Base-by-base conservation (phyloP, 2,888 invertebrate genomes). In the Epinotia demarniana region DNA sequence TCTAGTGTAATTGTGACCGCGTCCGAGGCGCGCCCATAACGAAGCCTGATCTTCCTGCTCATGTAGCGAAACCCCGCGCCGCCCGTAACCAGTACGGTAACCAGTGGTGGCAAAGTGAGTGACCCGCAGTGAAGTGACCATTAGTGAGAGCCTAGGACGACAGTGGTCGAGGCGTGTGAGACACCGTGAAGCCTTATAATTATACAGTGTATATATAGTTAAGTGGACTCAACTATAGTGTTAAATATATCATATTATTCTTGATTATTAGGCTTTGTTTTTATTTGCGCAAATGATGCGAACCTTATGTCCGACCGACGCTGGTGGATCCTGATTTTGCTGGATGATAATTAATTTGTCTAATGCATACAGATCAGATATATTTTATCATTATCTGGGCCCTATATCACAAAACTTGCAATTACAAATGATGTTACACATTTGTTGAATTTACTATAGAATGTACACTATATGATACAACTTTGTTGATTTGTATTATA, bases 121-220 rank as follows among this genome's bases (percentile, higher is more conserved):
- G 49, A 49, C 49, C 46, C 13, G 8, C 43, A 46, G 27, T 60
- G 27, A 19, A 16, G 60, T 33, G 27, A 39, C 18, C 58, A n/a
- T 33, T 81, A 58, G 72, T 68, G 68, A 68, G 68, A 60, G 66
- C 53, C 61, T 61, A 33, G 68, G 69, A 69, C 69, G 69, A 69
- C 69, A 46, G 43, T 60, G 61, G 46, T 72, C 63, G 68, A 33
- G 57, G 69, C 66, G 33, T 63, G 66, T 64, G 64, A 72, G 86
- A 84, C 83, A 86, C 81, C 86, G 86, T 86, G 84, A 85, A 92
- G 93, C 93, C 93, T 93, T 93, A 87, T 90, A 89, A 89, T 87
- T 80, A 84, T 88, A 88, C 84, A 86, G 87, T 93, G 92, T 93
- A 92, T 81, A 93, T 93, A 92, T 91, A 92, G 90, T 80, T 92